Base-by-base conservation (phyloP, 2,888 invertebrate genomes). In the Caenorhabditis angaria region DNA sequence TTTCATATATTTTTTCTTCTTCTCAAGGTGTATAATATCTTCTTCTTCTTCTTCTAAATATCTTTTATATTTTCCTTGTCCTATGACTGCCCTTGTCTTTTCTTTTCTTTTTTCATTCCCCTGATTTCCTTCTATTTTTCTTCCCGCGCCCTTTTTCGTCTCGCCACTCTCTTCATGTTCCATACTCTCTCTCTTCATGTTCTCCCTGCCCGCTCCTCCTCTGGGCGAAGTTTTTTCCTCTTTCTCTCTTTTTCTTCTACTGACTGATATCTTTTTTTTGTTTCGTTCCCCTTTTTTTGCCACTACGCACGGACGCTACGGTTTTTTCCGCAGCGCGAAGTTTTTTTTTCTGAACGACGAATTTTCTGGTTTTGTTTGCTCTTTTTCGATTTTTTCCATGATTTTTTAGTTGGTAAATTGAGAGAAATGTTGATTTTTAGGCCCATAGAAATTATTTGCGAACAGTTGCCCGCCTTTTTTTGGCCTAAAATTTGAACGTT, bases 141-240 rank as follows among this genome's bases (percentile, higher is more conserved):
- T 20, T 22, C 32, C 50, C 25, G 29, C 3, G 8, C 51, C 32
- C 51, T 3, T 51, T 53, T 32, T 53, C 29, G 18, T 20, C 61
- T 51, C 41, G 24, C 35, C 48, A 47, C n/a, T 53, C 54, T 12
- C 35, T 53, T n/a, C n/a, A 25, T 41, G n/a, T n/a, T n/a, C n/a
- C n/a, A 14, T 20, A 14, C 27, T 47, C 53, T 68, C 57, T 62
- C 58, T 35, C 28, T 53, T 32, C 41, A 27, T 64, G 28, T 64
- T 62, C 22, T 28, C 35, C 35, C 58, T 14, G 28, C 24, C 51
- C n/a, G 51, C 54, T 35, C 5, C 58, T 41, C 18, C 14, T 41
- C 41, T 41, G 41, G 18, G 10, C 10, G 10, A 41, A 12, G 41
- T 41, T 18, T 41, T 18, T 41, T 18, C 41, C 41, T 41, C 18